These are phyloP conservation scores for Priocnemis perturbator DNA, from an alignment of 2,888 invertebrate species.

Conservation along the genomic window DNA sequence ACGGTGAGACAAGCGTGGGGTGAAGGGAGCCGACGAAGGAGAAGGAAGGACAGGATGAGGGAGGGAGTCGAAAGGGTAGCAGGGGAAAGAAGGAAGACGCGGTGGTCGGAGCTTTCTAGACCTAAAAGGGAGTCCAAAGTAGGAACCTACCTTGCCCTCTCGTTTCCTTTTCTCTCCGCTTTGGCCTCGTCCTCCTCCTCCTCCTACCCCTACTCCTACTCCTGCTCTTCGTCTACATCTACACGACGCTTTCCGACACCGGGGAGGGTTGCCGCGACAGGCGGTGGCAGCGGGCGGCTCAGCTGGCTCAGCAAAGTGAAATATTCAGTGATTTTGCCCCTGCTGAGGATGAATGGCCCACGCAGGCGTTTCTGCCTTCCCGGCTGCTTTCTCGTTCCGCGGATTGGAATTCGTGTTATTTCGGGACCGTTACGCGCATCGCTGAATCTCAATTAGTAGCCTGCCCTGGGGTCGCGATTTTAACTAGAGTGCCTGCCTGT, in stretches of 20 bases:
- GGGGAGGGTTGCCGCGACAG: slow-evolving; percentile 21
- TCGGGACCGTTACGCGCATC: slow-evolving; percentile 69
- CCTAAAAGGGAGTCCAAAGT: background rate
- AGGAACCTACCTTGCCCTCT: background rate
- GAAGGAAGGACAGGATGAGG: slow-evolving; percentile 26
- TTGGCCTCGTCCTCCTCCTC: background rate
- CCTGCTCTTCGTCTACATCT: background rate
- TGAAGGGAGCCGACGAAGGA: slow-evolving; percentile 25
- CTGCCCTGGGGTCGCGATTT: slow-evolving; percentile 42
- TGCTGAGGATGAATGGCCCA: slow-evolving; percentile 67
- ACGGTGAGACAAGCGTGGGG: slow-evolving; percentile 47
- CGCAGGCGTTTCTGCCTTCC: slow-evolving; percentile 58
- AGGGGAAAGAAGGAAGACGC: background rate
- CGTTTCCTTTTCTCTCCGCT: background rate
- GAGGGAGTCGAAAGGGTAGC: slow-evolving; percentile 26
- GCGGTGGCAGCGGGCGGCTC: slow-evolving; percentile 58
- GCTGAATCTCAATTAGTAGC: slow-evolving; percentile 73
- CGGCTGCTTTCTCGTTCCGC: slow-evolving; percentile 40
- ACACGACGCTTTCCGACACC: too few relatives aligned
- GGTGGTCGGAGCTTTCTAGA: background rate
- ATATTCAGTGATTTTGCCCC: slow-evolving; percentile 71
- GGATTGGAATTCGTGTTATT: slow-evolving; percentile 74
- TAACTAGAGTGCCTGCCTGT: slow-evolving; percentile 35
- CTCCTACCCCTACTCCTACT: background rate
- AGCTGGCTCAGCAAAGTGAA: slow-evolving; percentile 67